Evolutionary conservation across 2,797 vertebrate genomes (phyloP).

Genomic region (Sebastes kiyomatsui): DNA sequence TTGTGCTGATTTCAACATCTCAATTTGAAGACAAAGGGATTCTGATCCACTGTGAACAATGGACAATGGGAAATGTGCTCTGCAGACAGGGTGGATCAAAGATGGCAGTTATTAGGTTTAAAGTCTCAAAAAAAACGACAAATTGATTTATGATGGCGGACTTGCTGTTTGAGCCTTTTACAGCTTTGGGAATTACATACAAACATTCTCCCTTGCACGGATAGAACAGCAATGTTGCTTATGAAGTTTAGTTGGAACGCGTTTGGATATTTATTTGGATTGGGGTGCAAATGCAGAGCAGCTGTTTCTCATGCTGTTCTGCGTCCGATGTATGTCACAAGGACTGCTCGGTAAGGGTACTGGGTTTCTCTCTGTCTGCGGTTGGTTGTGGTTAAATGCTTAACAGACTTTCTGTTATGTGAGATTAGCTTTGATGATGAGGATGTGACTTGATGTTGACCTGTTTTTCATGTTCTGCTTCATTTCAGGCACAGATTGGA

Average conservation of each 20-base stretch:
- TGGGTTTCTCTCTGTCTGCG: constrained; percentile 9
- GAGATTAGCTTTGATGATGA: constrained; percentile 30
- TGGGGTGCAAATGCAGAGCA: constrained; percentile 66
- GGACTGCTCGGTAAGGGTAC: neutral
- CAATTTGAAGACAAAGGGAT: constrained; percentile 25
- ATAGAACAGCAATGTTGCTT: constrained; percentile 32
- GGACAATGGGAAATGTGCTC: constrained; percentile 48
- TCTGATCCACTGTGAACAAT: constrained; percentile 27
- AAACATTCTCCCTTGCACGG: constrained; percentile 33
- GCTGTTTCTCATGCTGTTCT: constrained; percentile 66
- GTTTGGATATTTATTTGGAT: constrained; percentile 63
- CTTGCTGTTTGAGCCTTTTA: constrained; percentile 47
- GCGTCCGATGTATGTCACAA: constrained; percentile 44
- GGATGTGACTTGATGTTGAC: neutral
- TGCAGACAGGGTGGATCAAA: constrained; percentile 71
- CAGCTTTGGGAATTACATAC: constrained; percentile 46
- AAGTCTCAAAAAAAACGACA: constrained; percentile 21
- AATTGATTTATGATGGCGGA: constrained; percentile 60
- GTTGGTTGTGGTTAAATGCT: constrained; percentile 13
- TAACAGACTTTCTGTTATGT: constrained; percentile 10
- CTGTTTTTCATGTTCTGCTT: constrained; percentile 6
- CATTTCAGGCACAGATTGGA: constrained; percentile 7
- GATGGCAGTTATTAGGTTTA: constrained; percentile 27
- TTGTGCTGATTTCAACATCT: constrained; percentile 18
- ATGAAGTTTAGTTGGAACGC: constrained; percentile 35